Percentiles rank a stretch among this genome's conserved stretches.
These are phyloP conservation scores for Turdus rufiventris DNA, from an alignment of 2,113 vertebrate genomes.

Conservation along the genomic window DNA sequence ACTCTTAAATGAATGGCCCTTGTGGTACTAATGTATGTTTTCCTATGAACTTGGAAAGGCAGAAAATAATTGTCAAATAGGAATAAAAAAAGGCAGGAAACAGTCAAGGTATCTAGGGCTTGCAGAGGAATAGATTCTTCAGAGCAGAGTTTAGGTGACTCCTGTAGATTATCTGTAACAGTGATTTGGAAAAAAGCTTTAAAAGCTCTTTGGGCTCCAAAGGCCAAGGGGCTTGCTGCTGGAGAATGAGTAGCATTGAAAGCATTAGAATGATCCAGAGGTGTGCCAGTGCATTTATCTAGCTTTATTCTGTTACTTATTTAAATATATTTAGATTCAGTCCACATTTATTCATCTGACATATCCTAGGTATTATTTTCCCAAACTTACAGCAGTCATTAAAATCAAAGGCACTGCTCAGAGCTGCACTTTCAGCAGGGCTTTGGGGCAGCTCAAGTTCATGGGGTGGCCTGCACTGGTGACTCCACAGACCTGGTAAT, in stretches of 20 bases:
- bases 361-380: not conserved
- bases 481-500: accelerated
- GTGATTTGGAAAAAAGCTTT: not conserved
- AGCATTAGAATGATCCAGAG: not conserved
- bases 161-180: accelerated
- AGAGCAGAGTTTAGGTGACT: not conserved
- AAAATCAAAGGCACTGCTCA: not conserved
- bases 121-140: not conserved
- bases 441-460: not conserved
- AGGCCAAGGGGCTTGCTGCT: not conserved
- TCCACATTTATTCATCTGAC: not conserved
- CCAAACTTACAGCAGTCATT: not conserved
- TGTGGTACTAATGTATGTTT: not conserved
- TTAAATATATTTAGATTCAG: not conserved
- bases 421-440: not conserved
- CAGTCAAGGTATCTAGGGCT: not conserved
- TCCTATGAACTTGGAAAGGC: not conserved
- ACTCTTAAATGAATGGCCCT: not conserved
- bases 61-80: not conserved
- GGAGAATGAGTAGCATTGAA: not conserved
- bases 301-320: not conserved
- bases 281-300: not conserved
- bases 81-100: not conserved
- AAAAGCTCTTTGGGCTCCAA: not conserved
- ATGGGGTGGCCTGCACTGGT: not conserved